These are phyloP conservation scores for Lasioglossum oenotherae DNA, from an alignment of 2,888 invertebrate genomes.

Conservation along the genomic window DNA sequence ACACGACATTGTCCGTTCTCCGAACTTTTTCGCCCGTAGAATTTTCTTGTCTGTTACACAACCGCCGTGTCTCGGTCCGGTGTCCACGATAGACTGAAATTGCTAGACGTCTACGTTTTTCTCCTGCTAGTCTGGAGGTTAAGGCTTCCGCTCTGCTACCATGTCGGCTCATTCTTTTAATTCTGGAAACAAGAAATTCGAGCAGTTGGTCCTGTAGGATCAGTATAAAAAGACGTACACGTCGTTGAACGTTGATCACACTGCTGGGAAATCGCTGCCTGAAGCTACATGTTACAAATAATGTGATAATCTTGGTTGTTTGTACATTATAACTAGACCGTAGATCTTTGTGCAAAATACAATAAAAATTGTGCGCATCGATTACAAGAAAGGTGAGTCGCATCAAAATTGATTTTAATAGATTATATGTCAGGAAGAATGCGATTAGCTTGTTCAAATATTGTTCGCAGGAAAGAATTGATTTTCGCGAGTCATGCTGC, in stretches of 20 bases:
- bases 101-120: conserved; percentile 5
- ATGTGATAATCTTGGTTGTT: neutral
- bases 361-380: too few species aligned
- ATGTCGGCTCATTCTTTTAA: neutral
- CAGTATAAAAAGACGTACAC: neutral
- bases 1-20: conserved; percentile 21
- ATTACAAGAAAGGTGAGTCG: too few species aligned
- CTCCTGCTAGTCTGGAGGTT: neutral
- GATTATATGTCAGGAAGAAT: too few species aligned
- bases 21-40: conserved; percentile 21
- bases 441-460: neutral
- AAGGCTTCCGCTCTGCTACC: neutral
- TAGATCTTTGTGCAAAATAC: neutral
- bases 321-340: neutral
- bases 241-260: too few species aligned
- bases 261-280: too few species aligned
- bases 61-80: conserved; percentile 15
- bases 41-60: conserved; percentile 40
- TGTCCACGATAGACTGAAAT: conserved; percentile 23
- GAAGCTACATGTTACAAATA: neutral
- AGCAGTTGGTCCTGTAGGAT: neutral
- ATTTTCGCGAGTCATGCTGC: neutral
- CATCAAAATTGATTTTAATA: too few species aligned
- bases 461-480: neutral
- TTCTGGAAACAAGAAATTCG: neutral